phyloP scores from a whole-genome alignment of 2,888 invertebrate genomes.

The Caprella mutica region DNA sequence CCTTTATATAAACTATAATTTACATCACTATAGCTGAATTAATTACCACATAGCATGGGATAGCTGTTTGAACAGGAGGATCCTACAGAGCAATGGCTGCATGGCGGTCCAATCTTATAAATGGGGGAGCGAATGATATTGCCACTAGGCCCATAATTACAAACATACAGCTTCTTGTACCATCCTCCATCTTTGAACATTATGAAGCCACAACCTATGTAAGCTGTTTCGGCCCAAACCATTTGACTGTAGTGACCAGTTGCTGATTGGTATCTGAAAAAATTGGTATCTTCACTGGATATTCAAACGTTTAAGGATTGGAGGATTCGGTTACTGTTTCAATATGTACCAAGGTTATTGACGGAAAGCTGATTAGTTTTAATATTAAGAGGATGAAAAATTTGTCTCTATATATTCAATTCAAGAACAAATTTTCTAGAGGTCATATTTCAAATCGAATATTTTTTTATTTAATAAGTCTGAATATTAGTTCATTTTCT shows the following conservation, averaged over 20 bases:
- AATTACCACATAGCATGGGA: conserved; percentile 37
- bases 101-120: conserved; percentile 38
- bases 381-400: background rate
- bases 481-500: background rate
- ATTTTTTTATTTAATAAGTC: too few relatives aligned
- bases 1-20: too few relatives aligned
- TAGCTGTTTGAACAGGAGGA: conserved; percentile 37
- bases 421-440: too few relatives aligned
- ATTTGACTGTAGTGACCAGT: conserved; percentile 51
- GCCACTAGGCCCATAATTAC: conserved; percentile 65
- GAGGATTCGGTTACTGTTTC: too few relatives aligned
- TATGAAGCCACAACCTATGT: conserved; percentile 75
- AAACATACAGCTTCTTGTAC: conserved; percentile 69
- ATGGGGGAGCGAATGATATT: conserved; percentile 38
- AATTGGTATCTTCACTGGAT: too few relatives aligned
- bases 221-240: conserved; percentile 74
- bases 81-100: conserved; percentile 38
- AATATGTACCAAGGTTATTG: too few relatives aligned
- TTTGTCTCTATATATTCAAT: background rate
- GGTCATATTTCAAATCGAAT: too few relatives aligned
- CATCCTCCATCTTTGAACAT: conserved; percentile 62
- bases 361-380: too few relatives aligned
- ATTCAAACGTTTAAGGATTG: too few relatives aligned
- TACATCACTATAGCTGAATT: too few relatives aligned
- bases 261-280: conserved; percentile 28